Percentiles rank a stretch among this genome's conserved stretches.
Conservation (phyloP, 2,888 invertebrate genomes). For the Schrankia costaestrigalis region DNA sequence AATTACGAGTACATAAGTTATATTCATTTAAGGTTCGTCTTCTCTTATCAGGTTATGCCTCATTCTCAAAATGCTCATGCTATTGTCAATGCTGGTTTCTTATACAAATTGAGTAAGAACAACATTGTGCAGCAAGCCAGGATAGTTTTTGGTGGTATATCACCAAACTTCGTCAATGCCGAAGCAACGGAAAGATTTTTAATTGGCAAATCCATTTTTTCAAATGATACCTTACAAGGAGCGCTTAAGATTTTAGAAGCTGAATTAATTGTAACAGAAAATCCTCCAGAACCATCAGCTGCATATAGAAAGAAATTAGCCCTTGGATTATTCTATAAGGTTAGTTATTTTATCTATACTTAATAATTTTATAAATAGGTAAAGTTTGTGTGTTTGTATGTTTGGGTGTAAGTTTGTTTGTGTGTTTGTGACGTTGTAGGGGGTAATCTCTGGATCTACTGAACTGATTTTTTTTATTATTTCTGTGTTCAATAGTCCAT, state of each 20-base stretch:
- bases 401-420: too few species aligned
- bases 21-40: too few species aligned
- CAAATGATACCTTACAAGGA: slow-evolving; percentile 59
- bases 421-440: too few species aligned
- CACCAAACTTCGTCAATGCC: slow-evolving; percentile 64
- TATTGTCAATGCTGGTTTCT: slow-evolving; percentile 86
- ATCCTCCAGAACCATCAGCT: slow-evolving; percentile 77
- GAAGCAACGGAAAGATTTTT: slow-evolving; percentile 69
- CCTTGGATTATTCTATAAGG: slow-evolving; percentile 74
- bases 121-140: slow-evolving; percentile 25
- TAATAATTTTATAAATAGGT: too few species aligned
- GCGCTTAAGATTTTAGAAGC: slow-evolving; percentile 37
- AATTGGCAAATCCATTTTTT: slow-evolving; percentile 56
- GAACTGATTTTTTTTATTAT: too few species aligned
- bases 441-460: too few species aligned
- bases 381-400: too few species aligned
- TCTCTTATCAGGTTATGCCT: slow-evolving; percentile 84
- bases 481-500: too few species aligned
- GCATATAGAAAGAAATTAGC: slow-evolving; percentile 81
- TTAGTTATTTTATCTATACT: too few species aligned
- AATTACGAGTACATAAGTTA: too few species aligned
- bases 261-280: slow-evolving; percentile 43
- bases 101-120: slow-evolving; percentile 69
- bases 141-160: slow-evolving; percentile 81
- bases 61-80: slow-evolving; percentile 87